These are phyloP conservation scores for Barnardius zonarius DNA, from an alignment of 2,113 vertebrate genomes.

Conservation along the genomic window DNA sequence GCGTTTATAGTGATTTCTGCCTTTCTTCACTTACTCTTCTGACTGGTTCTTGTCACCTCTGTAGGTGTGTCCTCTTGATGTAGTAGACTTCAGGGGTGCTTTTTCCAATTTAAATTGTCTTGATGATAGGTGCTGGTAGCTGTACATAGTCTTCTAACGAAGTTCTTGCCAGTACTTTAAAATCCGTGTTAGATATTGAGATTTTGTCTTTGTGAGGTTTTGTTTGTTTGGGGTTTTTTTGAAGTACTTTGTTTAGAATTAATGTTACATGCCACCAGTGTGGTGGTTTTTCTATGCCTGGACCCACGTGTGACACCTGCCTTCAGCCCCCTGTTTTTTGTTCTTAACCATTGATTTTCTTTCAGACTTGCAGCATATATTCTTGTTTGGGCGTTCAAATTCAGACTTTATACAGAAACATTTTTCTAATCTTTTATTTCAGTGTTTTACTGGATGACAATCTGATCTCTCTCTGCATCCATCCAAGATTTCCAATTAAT, in stretches of 20 bases:
- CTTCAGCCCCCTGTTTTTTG: background rate
- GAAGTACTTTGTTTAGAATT: background rate
- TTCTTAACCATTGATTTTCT: background rate
- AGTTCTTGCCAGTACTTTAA: background rate
- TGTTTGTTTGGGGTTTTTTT: background rate
- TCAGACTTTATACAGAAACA: background rate
- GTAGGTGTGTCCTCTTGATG: background rate
- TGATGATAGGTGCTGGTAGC: background rate
- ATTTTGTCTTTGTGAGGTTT: background rate
- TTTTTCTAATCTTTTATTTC: background rate
- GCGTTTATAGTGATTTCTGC: background rate
- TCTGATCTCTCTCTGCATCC: background rate
- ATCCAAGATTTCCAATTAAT: background rate
- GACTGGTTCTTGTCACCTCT: background rate
- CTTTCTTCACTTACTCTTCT: background rate
- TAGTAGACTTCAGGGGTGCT: rapidly evolving
- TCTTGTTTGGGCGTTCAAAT: background rate
- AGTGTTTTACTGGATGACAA: background rate
- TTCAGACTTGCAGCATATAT: background rate
- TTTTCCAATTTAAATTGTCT: background rate
- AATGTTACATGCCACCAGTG: background rate
- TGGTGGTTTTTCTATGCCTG: background rate
- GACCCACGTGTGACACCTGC: background rate
- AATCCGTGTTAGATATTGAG: background rate
- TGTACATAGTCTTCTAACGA: background rate